phyloP scores from a whole-genome alignment of 2,113 vertebrate genomes.

The Pseudorectes ferrugineus region DNA sequence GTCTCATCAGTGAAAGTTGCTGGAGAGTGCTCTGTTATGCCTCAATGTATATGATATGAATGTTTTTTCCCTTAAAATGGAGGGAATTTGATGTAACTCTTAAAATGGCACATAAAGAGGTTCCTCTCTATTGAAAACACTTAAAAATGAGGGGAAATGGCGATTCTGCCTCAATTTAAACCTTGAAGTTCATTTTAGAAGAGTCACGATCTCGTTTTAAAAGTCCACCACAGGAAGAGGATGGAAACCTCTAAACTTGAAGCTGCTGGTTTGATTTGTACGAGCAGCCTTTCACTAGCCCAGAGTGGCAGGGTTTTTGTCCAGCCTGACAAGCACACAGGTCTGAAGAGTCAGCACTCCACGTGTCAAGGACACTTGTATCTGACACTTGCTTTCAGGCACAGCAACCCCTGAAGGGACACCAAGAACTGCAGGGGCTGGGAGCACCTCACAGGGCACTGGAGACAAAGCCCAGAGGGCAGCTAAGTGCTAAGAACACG shows the following conservation, averaged over 20 bases:
- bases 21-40: neutral
- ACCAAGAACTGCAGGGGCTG: neutral
- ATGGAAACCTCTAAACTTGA: neutral
- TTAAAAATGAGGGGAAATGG: neutral
- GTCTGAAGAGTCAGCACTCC: neutral
- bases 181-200: neutral
- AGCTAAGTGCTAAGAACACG: rapidly evolving
- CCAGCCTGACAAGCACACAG: neutral
- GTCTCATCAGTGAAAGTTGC: neutral
- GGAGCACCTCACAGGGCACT: neutral
- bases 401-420: neutral
- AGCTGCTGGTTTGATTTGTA: neutral
- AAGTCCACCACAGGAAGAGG: neutral
- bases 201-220: neutral
- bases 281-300: neutral
- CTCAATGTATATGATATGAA: rapidly evolving
- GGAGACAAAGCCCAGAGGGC: neutral
- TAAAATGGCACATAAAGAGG: neutral
- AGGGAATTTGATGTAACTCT: neutral
- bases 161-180: neutral
- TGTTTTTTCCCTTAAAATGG: neutral
- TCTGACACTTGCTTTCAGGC: neutral
- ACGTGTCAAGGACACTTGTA: neutral
- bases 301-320: neutral
- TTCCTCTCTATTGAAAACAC: neutral